Percentiles rank a stretch among this genome's conserved stretches.
phyloP scores from a whole-genome alignment of 2,797 vertebrate genomes.

The Macroramphosus scolopax region DNA sequence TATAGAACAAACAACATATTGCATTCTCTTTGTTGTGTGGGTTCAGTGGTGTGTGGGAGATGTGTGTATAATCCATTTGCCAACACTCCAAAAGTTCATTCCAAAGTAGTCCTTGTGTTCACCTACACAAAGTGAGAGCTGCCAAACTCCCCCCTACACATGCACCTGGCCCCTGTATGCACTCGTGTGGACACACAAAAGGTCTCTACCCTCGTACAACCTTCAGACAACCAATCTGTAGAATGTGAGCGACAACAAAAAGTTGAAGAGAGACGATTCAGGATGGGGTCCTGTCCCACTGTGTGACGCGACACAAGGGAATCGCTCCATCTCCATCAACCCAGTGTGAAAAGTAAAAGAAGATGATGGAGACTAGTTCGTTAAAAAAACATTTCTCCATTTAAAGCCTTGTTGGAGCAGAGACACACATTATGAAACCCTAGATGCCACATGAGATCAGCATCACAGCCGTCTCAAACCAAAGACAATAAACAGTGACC shows the following conservation, averaged over 20 bases:
- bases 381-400: constrained; percentile 63
- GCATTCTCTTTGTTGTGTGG: constrained; percentile 47
- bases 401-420: constrained; percentile 38
- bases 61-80: constrained; percentile 26
- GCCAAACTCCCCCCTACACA: constrained; percentile 42
- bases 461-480: constrained; percentile 39
- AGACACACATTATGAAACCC: constrained; percentile 30
- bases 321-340: constrained; percentile 52
- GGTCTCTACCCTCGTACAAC: constrained; percentile 23
- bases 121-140: constrained; percentile 64
- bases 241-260: constrained; percentile 62
- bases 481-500: constrained; percentile 51
- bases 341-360: constrained; percentile 48
- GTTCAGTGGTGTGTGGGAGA: constrained; percentile 54
- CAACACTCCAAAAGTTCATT: constrained; percentile 56
- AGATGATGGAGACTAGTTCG: constrained; percentile 27
- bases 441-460: constrained; percentile 31
- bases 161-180: constrained; percentile 25
- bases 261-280: constrained; percentile 43
- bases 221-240: constrained; percentile 58
- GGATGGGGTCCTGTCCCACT: constrained; percentile 40
- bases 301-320: constrained; percentile 46
- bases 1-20: constrained; percentile 40
- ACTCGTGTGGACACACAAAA: constrained; percentile 21
- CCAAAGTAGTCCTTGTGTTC: constrained; percentile 58